A percentile compares a stretch with the other conserved stretches of the same genome.
These are phyloP conservation scores for Liasis olivaceus DNA, from an alignment of 2,797 vertebrate genomes.

Conservation along the genomic window DNA sequence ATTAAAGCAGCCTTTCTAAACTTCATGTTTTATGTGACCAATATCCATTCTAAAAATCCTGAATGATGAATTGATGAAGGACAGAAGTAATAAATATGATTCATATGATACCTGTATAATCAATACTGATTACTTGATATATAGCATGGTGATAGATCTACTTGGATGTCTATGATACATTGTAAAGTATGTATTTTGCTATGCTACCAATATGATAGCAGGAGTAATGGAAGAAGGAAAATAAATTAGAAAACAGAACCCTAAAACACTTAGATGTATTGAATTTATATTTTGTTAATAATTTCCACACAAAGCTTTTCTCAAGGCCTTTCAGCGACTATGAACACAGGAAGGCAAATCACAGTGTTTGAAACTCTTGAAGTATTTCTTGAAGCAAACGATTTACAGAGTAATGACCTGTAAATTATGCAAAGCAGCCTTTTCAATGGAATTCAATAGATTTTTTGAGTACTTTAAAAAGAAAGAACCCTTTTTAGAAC, in stretches of 20 bases:
- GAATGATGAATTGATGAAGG: neutral
- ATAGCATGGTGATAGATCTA: neutral
- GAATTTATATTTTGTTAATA: neutral
- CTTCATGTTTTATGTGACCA: neutral
- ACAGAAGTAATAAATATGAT: neutral
- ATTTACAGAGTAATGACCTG: neutral
- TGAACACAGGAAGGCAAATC: conserved; percentile 1
- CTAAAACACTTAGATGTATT: neutral
- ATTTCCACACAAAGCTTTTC: conserved; percentile 2
- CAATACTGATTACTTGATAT: neutral
- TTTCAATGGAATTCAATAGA: conserved; percentile 23
- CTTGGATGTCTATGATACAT: neutral
- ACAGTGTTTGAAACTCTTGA: neutral
- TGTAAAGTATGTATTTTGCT: neutral
- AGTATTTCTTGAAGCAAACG: conserved; percentile 36
- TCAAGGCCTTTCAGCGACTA: neutral
- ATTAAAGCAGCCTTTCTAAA: neutral
- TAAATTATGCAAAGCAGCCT: neutral
- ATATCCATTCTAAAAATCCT: neutral
- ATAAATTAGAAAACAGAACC: neutral
- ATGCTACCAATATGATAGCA: neutral
- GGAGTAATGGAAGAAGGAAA: neutral
- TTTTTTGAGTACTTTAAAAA: conserved; percentile 17
- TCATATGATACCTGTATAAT: neutral
- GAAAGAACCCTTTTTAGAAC: neutral